These are phyloP conservation scores for Tokudaia tokunoshimensis DNA, from an alignment of 2,797 vertebrate genomes.

Conservation along the genomic window DNA sequence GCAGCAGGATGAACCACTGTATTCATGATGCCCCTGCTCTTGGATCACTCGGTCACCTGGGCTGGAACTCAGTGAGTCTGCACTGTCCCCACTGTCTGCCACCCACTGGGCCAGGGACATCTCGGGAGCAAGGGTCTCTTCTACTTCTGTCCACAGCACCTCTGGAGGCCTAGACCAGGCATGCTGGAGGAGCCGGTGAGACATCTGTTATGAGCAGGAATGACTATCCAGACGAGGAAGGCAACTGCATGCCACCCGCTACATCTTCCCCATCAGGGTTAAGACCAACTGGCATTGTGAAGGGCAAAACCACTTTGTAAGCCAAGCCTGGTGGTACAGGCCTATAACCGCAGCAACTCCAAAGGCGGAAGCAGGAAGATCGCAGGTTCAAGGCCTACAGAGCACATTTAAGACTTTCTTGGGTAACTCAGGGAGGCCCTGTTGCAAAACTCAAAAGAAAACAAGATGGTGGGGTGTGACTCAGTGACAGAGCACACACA, in stretches of 20 bases:
- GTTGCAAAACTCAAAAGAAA: neutral
- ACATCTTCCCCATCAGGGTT: neutral
- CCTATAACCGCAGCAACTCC: neutral
- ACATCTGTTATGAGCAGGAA: neutral
- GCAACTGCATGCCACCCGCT: neutral
- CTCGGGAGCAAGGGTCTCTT: neutral
- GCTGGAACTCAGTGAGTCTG: neutral
- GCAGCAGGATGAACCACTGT: neutral
- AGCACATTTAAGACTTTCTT: neutral
- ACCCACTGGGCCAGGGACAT: neutral
- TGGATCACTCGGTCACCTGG: neutral
- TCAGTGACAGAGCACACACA: neutral
- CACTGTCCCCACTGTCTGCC: too few species aligned
- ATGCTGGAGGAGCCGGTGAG: neutral
- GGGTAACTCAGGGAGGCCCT: neutral
- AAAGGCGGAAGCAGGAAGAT: neutral
- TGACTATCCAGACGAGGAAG: neutral
- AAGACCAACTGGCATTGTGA: constrained; percentile 4
- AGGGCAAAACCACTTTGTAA: constrained; percentile 1
- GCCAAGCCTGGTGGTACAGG: neutral
- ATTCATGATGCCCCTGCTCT: neutral
- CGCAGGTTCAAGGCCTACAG: neutral
- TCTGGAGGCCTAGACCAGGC: neutral
- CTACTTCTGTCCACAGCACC: neutral
- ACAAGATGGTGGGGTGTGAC: neutral